These are phyloP conservation scores for Zaprionus lineosus DNA, from an alignment of 2,888 invertebrate genomes.

Conservation along the genomic window DNA sequence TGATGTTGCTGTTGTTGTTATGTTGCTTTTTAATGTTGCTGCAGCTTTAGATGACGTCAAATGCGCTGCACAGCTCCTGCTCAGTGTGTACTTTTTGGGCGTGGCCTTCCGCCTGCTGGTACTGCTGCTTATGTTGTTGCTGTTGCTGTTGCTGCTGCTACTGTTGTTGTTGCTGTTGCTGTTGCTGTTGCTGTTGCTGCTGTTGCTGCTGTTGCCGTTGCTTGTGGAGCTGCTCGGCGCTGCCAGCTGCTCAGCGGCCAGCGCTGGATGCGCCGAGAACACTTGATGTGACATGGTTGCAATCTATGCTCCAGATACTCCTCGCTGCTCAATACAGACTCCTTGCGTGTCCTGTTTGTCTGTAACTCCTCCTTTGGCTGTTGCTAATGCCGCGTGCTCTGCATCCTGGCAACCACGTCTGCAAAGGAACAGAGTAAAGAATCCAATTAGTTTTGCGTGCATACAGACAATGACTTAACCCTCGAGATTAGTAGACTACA, in stretches of 20 bases:
- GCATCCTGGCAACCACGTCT: constrained; percentile 66
- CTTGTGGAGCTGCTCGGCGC: constrained; percentile 54
- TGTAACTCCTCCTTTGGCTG: constrained; percentile 29
- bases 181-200: constrained; percentile 26
- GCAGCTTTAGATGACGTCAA: constrained; percentile 19
- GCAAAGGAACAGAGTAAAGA: constrained; percentile 19
- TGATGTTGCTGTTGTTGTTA: constrained; percentile 15
- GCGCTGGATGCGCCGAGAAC: constrained; percentile 81
- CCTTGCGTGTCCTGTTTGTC: constrained; percentile 14
- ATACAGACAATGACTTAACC: too few species aligned
- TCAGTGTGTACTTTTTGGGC: constrained; percentile 63
- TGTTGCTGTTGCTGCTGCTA: constrained; percentile 29
- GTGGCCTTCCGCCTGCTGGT: constrained; percentile 66
- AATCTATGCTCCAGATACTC: constrained; percentile 13
- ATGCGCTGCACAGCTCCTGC: constrained; percentile 58
- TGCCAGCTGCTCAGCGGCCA: constrained; percentile 78
- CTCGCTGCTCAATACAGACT: constrained; percentile 2
- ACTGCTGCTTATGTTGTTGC: constrained; percentile 29
- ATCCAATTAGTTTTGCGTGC: constrained; percentile 61
- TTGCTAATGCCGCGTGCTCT: constrained; percentile 46
- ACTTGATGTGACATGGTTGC: constrained; percentile 74
- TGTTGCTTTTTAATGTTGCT: constrained; percentile 2
- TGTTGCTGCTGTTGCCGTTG: too few species aligned
- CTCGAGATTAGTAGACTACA: too few species aligned
- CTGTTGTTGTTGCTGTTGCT: constrained; percentile 49